A percentile compares a stretch with the other conserved stretches of the same genome.
These are phyloP conservation scores for Papilio dardanus DNA, from an alignment of 1,140 invertebrate species.

Conservation along the genomic window DNA sequence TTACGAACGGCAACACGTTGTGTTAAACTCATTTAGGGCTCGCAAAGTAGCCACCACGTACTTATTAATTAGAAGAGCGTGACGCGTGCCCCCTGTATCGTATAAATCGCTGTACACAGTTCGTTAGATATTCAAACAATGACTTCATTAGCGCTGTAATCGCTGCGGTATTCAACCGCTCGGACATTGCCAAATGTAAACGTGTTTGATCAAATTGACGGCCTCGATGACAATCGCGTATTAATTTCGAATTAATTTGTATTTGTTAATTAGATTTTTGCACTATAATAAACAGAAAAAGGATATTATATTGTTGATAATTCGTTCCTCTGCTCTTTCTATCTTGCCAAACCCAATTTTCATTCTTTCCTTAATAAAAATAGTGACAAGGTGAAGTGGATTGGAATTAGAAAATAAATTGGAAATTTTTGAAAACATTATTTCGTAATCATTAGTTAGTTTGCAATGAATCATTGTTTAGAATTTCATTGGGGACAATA, in stretches of 20 bases:
- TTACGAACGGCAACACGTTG: conserved; percentile 6
- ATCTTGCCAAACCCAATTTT: not conserved
- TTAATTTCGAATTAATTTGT: conserved; percentile 10
- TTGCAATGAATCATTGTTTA: not conserved
- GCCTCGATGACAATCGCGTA: conserved; percentile 20
- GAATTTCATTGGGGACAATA: not conserved
- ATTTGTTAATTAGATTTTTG: not conserved
- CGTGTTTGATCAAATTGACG: conserved; percentile 35
- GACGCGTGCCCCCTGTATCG: conserved; percentile 47
- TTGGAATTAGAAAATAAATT: not conserved
- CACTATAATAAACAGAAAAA: not conserved
- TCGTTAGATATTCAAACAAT: conserved; percentile 78
- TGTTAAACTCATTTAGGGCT: conserved; percentile 37
- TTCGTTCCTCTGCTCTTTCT: no score
- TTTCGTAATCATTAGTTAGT: not conserved
- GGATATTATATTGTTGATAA: no score
- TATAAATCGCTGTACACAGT: conserved; percentile 62
- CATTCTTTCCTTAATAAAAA: no score
- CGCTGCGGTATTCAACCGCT: conserved; percentile 56
- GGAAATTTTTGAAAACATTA: not conserved
- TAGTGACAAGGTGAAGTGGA: not conserved
- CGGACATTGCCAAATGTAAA: conserved; percentile 35
- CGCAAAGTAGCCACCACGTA: conserved; percentile 27
- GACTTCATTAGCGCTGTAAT: conserved; percentile 77
- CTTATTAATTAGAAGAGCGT: conserved; percentile 39